These are phyloP conservation scores for Malacosoma neustria DNA, from an alignment of 2,888 invertebrate species.

Conservation along the genomic window DNA sequence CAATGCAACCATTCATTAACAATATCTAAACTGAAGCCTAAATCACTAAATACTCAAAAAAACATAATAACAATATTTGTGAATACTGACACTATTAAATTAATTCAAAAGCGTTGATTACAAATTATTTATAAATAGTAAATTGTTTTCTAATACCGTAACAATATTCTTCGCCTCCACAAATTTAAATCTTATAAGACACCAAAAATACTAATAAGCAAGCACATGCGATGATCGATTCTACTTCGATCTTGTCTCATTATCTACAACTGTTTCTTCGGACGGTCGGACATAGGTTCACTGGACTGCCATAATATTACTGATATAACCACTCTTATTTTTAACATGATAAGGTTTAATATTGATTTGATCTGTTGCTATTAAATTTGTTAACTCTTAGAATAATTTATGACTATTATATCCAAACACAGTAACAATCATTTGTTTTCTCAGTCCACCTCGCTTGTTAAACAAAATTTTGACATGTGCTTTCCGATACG, in stretches of 20 bases:
- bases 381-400: constrained; percentile 3
- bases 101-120: no score
- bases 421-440: constrained; percentile 40
- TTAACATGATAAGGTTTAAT: neutral
- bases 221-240: constrained; percentile 30
- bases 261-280: constrained; percentile 25
- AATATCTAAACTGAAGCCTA: no score
- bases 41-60: no score
- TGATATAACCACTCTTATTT: neutral
- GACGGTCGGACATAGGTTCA: constrained; percentile 17
- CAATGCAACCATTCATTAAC: no score
- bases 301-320: constrained; percentile 11
- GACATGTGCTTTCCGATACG: constrained; percentile 29
- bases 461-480: constrained; percentile 51
- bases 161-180: constrained; percentile 4
- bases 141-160: neutral
- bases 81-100: no score
- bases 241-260: constrained; percentile 33
- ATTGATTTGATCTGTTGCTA: neutral
- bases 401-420: constrained; percentile 48
- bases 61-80: no score
- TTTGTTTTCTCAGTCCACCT: constrained; percentile 45
- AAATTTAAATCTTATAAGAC: constrained; percentile 18
- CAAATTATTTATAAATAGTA: no score
- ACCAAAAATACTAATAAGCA: constrained; percentile 27